Base-by-base conservation (phyloP, 2,113 vertebrate genomes). In the Craseonycteris thonglongyai region DNA sequence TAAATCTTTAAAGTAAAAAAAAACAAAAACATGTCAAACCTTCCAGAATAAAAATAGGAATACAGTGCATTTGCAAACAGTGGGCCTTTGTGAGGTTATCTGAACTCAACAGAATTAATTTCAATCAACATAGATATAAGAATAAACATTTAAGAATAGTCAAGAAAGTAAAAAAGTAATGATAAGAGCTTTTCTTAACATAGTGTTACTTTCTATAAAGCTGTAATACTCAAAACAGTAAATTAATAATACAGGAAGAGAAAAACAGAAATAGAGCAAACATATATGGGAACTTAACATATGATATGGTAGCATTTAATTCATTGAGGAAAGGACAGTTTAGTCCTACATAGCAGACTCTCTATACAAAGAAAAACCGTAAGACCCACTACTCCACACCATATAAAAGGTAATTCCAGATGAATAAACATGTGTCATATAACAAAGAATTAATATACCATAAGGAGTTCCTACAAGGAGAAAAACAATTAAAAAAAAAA, bases 221-320 rank as follows among this genome's bases (percentile, higher is more conserved):
- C 40, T 65, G 75, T 26, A 40, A 75, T 10, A 93, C 26, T 79
- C n/a, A 75, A 71, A 74, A 87, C 14, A 79, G 42, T 61, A 86
- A 95, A 96, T 68, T 42, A 92, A 78, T 19, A 30, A 12, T 78
- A 92, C 28, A 74, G 19, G 66, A 84, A 94, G 30, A 74, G 65
- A 93, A 91, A 96, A 92, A 81, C 58, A 79, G n/a, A 95, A 96
- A 86, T 28, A 76, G 14, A 95, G 7, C n/a, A 90, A 93, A 84
- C 30, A 81, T 59, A 78, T 9, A 79, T 18, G 13, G 13, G 63
- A 95, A 85, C 28, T 21, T 83, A 84, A 71, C 30, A 42, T 63
- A 61, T 59, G 47, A 65, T n/a, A 94, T 81, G 40, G 54, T 65
- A 7, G 54, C 19, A 69, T 28, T 91, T 59, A 91, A 80, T 75